Evolutionary conservation across 2,797 vertebrate genomes (phyloP).

Genomic region (Pagetopsis macropterus): DNA sequence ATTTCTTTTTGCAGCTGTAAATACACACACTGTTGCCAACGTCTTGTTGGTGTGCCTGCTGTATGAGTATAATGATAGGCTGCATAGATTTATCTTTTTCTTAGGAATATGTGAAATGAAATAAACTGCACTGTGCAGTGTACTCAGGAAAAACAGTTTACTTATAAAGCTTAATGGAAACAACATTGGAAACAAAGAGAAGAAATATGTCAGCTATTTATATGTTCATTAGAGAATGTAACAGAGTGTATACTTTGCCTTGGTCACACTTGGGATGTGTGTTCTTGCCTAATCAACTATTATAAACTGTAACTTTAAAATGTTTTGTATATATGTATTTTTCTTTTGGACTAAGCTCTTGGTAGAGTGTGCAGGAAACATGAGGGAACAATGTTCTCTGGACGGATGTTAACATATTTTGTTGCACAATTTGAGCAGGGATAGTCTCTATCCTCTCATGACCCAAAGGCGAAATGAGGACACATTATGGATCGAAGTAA

Average conservation of each 20-base stretch:
- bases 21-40: constrained; percentile 71
- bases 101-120: constrained; percentile 15
- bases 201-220: constrained; percentile 7
- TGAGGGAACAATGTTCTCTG: constrained; percentile 11
- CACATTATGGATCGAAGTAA: not conserved
- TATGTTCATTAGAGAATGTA: not conserved
- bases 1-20: constrained; percentile 66
- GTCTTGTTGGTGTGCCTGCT: constrained; percentile 59
- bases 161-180: constrained; percentile 25
- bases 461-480: not conserved
- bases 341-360: constrained; percentile 2
- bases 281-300: not conserved
- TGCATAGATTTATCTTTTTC: constrained; percentile 47
- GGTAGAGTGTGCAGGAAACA: constrained; percentile 17
- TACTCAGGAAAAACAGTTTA: not conserved
- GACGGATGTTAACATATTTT: not conserved
- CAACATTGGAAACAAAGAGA: constrained; percentile 7
- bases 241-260: not conserved
- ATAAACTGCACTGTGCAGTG: not conserved
- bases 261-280: not conserved
- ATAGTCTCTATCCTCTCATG: not conserved
- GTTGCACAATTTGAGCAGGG: not conserved
- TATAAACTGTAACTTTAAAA: not conserved
- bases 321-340: too few species aligned
- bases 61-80: constrained; percentile 66